Percentiles rank a stretch among this genome's conserved stretches.
Evolutionary conservation across 2,113 vertebrate genomes (phyloP).

Genomic region (Chaenogobius annularis): DNA sequence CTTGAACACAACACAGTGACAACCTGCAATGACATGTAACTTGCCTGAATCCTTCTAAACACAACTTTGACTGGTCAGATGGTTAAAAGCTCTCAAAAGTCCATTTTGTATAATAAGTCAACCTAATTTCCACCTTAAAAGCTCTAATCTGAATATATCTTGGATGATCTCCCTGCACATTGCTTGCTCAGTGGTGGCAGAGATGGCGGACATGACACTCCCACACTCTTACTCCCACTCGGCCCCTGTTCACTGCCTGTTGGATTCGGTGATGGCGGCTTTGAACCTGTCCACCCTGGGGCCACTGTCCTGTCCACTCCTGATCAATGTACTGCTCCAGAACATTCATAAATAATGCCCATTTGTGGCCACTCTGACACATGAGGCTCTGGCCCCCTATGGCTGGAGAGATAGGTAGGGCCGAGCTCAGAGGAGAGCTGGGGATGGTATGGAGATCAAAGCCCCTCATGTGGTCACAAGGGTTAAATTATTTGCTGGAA

Average conservation of each 20-base stretch:
- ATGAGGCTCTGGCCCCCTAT: constrained; percentile 30
- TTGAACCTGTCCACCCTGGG: constrained; percentile 39
- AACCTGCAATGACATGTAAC: too few relatives aligned
- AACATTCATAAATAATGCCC: constrained; percentile 52
- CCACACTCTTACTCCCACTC: background rate
- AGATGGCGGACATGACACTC: background rate
- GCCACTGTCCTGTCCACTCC: constrained; percentile 26
- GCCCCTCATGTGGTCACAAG: constrained; percentile 28
- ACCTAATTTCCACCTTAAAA: too few relatives aligned
- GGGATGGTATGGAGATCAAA: constrained; percentile 25
- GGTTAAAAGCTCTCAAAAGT: too few relatives aligned
- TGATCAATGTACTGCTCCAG: constrained; percentile 16
- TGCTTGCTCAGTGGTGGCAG: background rate
- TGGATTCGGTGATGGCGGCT: constrained; percentile 24
- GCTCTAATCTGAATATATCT: background rate
- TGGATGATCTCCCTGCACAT: background rate
- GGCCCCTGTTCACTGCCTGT: background rate
- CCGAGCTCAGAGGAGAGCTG: constrained; percentile 7
- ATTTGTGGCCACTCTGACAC: constrained; percentile 33
- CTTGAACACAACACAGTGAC: too few relatives aligned
- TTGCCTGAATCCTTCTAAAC: too few relatives aligned
- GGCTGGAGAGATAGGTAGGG: constrained; percentile 2
- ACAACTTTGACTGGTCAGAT: too few relatives aligned
- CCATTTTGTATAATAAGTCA: too few relatives aligned
- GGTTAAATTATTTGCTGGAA: constrained; percentile 8